Conservation (phyloP, 2,888 invertebrate genomes). For the Tipula lateralis region DNA sequence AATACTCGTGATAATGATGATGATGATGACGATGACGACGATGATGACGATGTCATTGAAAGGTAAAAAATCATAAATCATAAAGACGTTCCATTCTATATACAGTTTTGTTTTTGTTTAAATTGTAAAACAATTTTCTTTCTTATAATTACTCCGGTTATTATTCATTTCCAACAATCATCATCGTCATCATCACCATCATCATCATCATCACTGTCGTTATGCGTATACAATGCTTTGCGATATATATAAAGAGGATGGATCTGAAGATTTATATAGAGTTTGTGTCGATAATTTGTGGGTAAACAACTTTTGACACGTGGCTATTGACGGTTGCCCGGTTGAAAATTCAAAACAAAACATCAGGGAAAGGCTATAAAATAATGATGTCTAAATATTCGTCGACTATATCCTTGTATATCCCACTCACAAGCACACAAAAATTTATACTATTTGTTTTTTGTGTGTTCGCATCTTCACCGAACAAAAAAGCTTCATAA, state of each 20-base stretch:
- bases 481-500: not conserved
- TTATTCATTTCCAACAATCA: slow-evolving; percentile 24
- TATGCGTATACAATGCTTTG: too few species aligned
- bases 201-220: not conserved
- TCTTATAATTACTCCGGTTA: not conserved
- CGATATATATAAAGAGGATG: not conserved
- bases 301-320: not conserved
- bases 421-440: not conserved
- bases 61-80: not conserved
- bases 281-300: not conserved
- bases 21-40: not conserved
- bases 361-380: not conserved
- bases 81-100: not conserved
- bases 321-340: not conserved
- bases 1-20: not conserved
- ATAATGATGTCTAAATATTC: slow-evolving; percentile 15
- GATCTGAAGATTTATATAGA: not conserved
- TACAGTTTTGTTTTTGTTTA: not conserved
- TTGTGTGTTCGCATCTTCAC: not conserved
- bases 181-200: not conserved
- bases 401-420: not conserved
- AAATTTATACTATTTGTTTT: not conserved
- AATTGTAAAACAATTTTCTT: slow-evolving; percentile 19
- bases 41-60: not conserved
- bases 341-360: not conserved